Conservation (phyloP, 2,888 invertebrate species). For the Taphrorychus bicolor region DNA sequence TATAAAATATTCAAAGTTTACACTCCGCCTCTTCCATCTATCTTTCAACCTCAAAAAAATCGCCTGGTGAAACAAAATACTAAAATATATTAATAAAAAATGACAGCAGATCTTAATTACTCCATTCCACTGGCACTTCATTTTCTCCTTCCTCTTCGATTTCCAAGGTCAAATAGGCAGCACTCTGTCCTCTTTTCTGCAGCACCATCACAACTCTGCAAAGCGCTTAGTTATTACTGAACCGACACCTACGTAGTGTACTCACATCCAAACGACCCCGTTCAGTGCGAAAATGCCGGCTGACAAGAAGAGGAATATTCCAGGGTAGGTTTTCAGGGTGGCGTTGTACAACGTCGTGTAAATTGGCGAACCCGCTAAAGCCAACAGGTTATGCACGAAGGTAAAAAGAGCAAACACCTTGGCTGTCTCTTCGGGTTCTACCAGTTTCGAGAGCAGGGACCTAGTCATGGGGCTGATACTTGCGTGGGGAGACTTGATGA, state of each 20-base stretch:
- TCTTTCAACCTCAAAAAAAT: too few relatives aligned
- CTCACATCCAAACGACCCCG: not conserved
- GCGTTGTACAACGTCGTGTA: slow-evolving; percentile 70
- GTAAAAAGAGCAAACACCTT: slow-evolving; percentile 65
- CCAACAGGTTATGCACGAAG: slow-evolving; percentile 21
- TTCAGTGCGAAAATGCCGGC: not conserved
- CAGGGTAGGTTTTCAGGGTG: slow-evolving; percentile 66
- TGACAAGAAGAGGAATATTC: slow-evolving; percentile 63
- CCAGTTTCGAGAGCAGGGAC: slow-evolving; percentile 67
- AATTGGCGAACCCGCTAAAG: slow-evolving; percentile 62
- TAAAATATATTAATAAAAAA: too few relatives aligned
- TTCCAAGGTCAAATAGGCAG: not conserved
- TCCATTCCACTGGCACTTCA: too few relatives aligned
- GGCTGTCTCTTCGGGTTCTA: slow-evolving; percentile 67
- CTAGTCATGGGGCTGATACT: slow-evolving; percentile 66
- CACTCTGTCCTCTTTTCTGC: not conserved
- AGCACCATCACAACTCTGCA: slow-evolving; percentile 2
- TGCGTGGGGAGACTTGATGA: slow-evolving; percentile 62
- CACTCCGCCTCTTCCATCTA: too few relatives aligned
- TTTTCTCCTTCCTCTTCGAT: not conserved
- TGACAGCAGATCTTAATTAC: too few relatives aligned
- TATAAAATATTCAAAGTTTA: too few relatives aligned
- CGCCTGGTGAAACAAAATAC: too few relatives aligned
- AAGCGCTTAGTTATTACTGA: not conserved
- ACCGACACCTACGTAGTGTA: not conserved